Base-by-base conservation (phyloP, 2,113 vertebrate genomes). In the Calypte anna region DNA sequence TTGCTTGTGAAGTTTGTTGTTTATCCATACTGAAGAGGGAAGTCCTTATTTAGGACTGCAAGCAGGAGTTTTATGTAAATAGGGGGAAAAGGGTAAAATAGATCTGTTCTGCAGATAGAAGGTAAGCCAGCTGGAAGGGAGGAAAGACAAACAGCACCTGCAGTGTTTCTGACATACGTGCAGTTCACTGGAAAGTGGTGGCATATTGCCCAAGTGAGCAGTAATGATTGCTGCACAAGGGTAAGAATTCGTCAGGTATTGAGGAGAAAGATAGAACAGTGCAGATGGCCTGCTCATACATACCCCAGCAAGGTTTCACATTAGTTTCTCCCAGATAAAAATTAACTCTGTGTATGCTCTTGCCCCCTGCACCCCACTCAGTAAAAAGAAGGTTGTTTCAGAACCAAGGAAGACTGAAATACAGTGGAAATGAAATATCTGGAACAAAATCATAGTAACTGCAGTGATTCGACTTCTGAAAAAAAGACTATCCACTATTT, bases 321-420 rank as follows among this genome's bases (percentile, higher is more conserved):
- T n/a, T 82, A 72, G 82, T 94, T 86, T 94, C 81, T 83, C 66
- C 36, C 43, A 77, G 86, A 95, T 97, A 95, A 97, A 97, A 93
- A 76, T 77, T 80, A 94, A 93, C 68, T 88, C 2, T 61, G 7
- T 63, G 31, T 76, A 22, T 31, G 55, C 33, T 78, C 12, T 92
- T 75, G 19, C 12, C 53, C 10, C 15, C 61, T 3, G 2, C 10
- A 21, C 61, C 24, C 78, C 18, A 53, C 77, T 64, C 73, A 58
- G 13, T 66, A 62, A 83, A 84, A 94, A 88, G 13, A 77, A 93
- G 44, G 22, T 86, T 75, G 24, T 86, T 59, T 36, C 17, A 48
- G 62, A 88, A 76, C 22, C 61, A 92, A 50, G 59, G 43, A 40
- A 27, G 24, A 21, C 93, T 73, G 87, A 75, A 91, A 77, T 58